phyloP scores from a whole-genome alignment of 2,888 invertebrate genomes.

The Zele albiditarsus region DNA sequence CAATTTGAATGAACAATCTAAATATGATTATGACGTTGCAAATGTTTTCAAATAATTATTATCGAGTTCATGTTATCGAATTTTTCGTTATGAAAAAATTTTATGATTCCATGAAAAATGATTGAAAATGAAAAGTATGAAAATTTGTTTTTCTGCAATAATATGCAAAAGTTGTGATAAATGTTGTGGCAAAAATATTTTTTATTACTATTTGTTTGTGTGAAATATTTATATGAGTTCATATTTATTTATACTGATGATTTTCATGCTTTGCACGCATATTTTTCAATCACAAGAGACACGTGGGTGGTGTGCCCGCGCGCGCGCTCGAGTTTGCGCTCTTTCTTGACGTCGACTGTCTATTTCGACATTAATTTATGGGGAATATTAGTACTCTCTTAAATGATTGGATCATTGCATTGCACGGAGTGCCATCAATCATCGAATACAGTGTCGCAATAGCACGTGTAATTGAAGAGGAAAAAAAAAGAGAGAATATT shows the following conservation, averaged over 20 bases:
- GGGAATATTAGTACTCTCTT: neutral
- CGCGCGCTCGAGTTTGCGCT: neutral
- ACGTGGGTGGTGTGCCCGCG: neutral
- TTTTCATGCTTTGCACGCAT: neutral
- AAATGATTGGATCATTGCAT: neutral
- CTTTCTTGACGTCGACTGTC: too few relatives aligned
- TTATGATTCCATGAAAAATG: too few relatives aligned
- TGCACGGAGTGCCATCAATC: neutral
- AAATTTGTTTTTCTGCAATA: too few relatives aligned
- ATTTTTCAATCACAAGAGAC: conserved; percentile 1
- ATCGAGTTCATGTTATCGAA: too few relatives aligned
- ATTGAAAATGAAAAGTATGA: too few relatives aligned
- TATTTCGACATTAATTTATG: neutral
- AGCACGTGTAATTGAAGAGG: neutral
- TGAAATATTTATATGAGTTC: neutral
- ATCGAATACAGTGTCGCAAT: neutral
- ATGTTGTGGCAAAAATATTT: neutral
- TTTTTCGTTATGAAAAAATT: too few relatives aligned
- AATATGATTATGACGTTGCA: too few relatives aligned
- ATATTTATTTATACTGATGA: neutral
- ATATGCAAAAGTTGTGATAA: too few relatives aligned
- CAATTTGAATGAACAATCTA: too few relatives aligned
- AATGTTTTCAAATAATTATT: too few relatives aligned
- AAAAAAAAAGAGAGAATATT: neutral
- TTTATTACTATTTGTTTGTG: neutral